Conservation (phyloP, 2,113 vertebrate genomes). For the Pavo muticus region DNA sequence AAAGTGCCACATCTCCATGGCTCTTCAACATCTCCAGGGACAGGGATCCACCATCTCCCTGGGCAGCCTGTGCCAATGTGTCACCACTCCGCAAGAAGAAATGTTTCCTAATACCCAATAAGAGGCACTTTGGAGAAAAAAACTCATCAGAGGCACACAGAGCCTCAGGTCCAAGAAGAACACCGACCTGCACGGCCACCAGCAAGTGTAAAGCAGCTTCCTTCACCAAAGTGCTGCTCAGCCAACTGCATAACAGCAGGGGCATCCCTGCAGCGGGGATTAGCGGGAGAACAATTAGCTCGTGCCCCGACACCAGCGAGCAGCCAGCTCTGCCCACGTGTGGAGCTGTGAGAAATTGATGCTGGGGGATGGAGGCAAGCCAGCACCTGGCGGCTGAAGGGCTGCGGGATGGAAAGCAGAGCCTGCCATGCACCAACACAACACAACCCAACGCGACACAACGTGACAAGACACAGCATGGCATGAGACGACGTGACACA, state of each 20-base stretch:
- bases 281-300: neutral
- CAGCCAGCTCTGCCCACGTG: neutral
- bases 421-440: fast-evolving
- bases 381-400: neutral
- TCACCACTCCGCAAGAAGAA: too few relatives aligned
- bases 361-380: fast-evolving
- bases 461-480: too few relatives aligned
- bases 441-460: too few relatives aligned
- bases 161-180: neutral
- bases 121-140: too few relatives aligned
- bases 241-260: neutral
- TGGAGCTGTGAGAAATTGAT: fast-evolving
- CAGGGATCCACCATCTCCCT: too few relatives aligned
- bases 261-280: neutral
- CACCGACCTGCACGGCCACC: fast-evolving
- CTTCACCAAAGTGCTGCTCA: neutral
- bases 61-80: too few relatives aligned
- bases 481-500: too few relatives aligned
- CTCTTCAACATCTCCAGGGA: too few relatives aligned
- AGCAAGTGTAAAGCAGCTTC: neutral
- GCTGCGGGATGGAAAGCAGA: neutral
- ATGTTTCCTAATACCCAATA: too few relatives aligned
- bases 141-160: fast-evolving
- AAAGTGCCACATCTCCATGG: too few relatives aligned
- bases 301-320: neutral